Conservation (phyloP, 2,797 vertebrate species). For the Phoxinus dragarum region DNA sequence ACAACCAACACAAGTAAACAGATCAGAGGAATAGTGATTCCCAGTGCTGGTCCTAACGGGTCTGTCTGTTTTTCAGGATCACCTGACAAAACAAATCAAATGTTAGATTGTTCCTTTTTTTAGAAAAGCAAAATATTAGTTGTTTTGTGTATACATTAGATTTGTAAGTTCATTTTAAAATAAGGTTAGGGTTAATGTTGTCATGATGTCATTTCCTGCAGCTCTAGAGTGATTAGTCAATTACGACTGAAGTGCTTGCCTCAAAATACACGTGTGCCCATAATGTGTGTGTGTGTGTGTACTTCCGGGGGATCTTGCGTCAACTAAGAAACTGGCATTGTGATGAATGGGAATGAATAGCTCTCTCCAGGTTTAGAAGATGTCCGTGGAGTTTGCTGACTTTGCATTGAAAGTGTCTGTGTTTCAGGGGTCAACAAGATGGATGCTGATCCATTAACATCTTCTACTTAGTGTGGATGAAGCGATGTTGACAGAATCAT, state of each 20-base stretch:
- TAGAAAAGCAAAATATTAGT: no score
- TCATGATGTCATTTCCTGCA: not conserved
- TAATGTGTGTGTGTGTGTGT: not conserved
- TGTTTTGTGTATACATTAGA: not conserved
- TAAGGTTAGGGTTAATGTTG: not conserved
- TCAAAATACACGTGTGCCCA: not conserved
- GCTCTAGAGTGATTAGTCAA: not conserved
- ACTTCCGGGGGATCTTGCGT: not conserved
- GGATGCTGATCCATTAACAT: not conserved
- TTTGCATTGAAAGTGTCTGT: not conserved
- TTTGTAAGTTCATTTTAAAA: not conserved
- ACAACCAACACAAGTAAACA: slow-evolving; percentile 56
- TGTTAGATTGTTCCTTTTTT: not conserved
- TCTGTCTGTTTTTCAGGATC: accelerated
- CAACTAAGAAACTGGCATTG: not conserved
- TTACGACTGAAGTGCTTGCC: not conserved
- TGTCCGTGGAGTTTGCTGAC: not conserved
- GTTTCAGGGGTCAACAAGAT: not conserved
- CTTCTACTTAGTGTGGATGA: not conserved
- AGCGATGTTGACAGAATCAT: not conserved
- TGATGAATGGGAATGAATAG: not conserved
- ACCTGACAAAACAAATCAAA: slow-evolving; percentile 49
- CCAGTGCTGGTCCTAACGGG: not conserved
- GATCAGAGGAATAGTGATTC: slow-evolving; percentile 48
- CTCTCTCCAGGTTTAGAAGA: not conserved